phyloP scores from a whole-genome alignment of 2,113 vertebrate genomes.

The Paradoxurus hermaphroditus region DNA sequence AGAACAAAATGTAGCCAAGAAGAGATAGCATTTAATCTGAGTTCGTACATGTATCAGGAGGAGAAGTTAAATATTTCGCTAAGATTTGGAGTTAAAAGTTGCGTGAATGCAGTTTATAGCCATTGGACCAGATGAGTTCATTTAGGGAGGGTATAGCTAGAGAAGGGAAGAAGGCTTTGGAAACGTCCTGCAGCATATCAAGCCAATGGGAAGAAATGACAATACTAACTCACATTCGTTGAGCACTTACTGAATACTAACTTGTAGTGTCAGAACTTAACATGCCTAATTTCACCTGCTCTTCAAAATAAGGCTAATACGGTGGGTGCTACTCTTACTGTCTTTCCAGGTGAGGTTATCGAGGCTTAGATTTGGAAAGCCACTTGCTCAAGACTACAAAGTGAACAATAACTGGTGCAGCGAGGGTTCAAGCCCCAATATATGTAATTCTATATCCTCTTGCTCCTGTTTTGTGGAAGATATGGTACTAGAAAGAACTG shows the following conservation, averaged over 20 bases:
- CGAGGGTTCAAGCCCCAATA: no score
- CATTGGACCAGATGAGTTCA: neutral
- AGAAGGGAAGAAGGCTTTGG: neutral
- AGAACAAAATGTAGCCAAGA: neutral
- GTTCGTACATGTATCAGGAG: neutral
- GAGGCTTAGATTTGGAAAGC: neutral
- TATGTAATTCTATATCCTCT: neutral
- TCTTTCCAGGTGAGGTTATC: no score
- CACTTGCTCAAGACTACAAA: neutral
- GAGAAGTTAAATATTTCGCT: neutral
- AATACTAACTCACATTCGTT: neutral
- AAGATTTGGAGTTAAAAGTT: neutral
- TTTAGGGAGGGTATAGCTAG: neutral
- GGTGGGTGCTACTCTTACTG: rapidly evolving
- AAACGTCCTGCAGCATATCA: neutral
- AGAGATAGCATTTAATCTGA: neutral
- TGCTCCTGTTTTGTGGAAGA: neutral
- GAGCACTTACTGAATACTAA: neutral
- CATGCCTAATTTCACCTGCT: neutral
- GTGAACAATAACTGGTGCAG: neutral
- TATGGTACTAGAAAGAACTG: neutral
- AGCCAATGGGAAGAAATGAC: neutral
- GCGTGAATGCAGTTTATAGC: neutral
- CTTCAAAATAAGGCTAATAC: neutral
- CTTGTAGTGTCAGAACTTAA: rapidly evolving